Percentiles rank a stretch among this genome's conserved stretches.
Evolutionary conservation across 1,140 invertebrate genomes (phyloP).

Genomic region (Polyergus mexicanus): DNA sequence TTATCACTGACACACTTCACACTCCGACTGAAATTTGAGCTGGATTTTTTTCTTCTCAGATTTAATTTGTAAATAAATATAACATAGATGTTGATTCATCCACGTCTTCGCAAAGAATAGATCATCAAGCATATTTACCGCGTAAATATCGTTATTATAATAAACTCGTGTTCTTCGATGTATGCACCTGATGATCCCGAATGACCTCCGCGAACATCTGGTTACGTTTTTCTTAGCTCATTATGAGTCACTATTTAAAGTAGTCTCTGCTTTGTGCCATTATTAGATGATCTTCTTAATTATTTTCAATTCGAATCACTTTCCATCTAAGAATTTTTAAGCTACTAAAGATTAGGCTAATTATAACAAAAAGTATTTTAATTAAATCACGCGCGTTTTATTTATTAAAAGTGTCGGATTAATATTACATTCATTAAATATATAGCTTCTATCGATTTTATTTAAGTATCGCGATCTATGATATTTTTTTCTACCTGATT

Average conservation of each 20-base stretch:
- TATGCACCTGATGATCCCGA: neutral
- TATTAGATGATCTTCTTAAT: constrained; percentile 43
- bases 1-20: neutral
- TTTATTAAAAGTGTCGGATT: too few relatives aligned
- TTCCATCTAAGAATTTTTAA: neutral
- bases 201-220: constrained; percentile 40
- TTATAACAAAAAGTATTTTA: constrained; percentile 10
- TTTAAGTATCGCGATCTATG: too few relatives aligned
- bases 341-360: neutral
- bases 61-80: constrained; percentile 14
- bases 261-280: constrained; percentile 27
- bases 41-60: neutral
- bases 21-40: neutral
- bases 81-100: constrained; percentile 1
- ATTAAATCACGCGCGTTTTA: neutral
- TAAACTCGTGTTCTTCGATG: neutral
- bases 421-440: too few relatives aligned
- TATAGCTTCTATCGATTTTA: too few relatives aligned
- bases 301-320: neutral
- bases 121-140: neutral
- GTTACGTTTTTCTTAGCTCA: constrained; percentile 24
- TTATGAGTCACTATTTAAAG: constrained; percentile 25
- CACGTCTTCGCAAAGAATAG: constrained; percentile 10
- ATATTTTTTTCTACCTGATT: too few relatives aligned
- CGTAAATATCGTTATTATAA: constrained; percentile 18